Base-by-base conservation (phyloP, 1,140 invertebrate species). In the Brachionus paranguensis region DNA sequence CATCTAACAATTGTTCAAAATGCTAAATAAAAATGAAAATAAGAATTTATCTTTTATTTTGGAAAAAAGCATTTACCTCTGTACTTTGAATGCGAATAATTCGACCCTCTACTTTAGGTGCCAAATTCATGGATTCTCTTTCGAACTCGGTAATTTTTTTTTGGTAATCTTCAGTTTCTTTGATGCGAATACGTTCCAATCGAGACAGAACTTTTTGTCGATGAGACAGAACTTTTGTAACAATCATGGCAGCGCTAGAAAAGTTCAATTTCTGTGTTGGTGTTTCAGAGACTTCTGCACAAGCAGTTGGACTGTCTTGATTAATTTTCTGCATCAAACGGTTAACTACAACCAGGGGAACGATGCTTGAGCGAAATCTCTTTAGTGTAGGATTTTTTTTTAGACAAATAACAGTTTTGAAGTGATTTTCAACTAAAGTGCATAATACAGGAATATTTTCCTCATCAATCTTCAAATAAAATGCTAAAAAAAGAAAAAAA, bases 381-480 rank as follows among this genome's bases (percentile, higher is more conserved):
- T 68, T 33, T 14, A 17, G 20, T 1, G 3, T 8, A n/a, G 20
- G 20, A 43, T 68, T 68, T 81, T 41, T 60, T 64, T 81, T 60
- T 12, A 81, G 45, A 7, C 0, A 24, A 24, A 2, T 33, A 27
- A 81, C 17, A 45, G 78, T 81, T 64, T 81, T 81, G 37, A 81
- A 81, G 17, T 81, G 78, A 60, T 81, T 81, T 68, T 81, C 78
- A 45, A 81, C 78, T 29, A 81, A 64, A 68, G 60, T 81, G 78
- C 60, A 81, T 43, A 81, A 29, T 5, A 81, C 41, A 8, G 78
- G 78, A 64, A 81, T 60, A 47, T 81, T 68, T 60, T 81, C 78
- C 64, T 81, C 78, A 12, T 81, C 78, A 27, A 79, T 79, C 78
- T 79, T 33, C 7, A 14, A 29, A 55, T 64, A 43, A 79, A 29